Evolutionary conservation across 2,797 vertebrate species (phyloP), one percentile per base, ranked within the genome.

Genomic region (Bufotes viridis): DNA sequence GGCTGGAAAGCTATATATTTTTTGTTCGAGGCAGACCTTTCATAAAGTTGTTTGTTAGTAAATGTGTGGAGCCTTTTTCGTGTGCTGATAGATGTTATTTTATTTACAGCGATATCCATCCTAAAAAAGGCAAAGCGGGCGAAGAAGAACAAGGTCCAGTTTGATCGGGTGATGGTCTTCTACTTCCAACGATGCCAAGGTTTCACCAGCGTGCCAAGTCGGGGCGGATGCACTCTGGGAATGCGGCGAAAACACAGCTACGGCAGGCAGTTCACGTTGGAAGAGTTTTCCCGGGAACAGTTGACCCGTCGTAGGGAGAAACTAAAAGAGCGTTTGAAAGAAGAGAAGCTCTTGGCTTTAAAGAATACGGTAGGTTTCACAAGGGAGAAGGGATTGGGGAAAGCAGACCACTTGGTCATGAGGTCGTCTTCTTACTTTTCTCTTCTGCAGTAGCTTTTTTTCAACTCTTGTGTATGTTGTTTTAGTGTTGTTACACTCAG

Each of bases 151-250:
- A 97, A 94, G 0, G 97, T 99, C 74, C 95, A 96, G 85, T 99
- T 99, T 26, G 95, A 97, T 92, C 96, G 96, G 92, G 97, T 99
- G 92, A 97, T 96, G 0, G 98, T 99, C 90, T 99, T 97, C 95
- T 99, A 97, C 95, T 99, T 99, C 93, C 96, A 96, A 0, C 96
- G 97, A 90, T 99, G 98, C 94, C 98, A 99, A 93, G 98, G 98
- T 76, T 99, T 99, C 95, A 99, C 97, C 80, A 98, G 97, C 0
- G 98, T 99, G 92, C 98, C 98, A 65, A 98, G 98, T 92, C 95
- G 96, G 0, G 98, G 98, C 0, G 98, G 98, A 85, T 99, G 98
- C 85, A 98, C 97, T 18, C 93, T 99, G 87, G 98, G 98, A 29
- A 99, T 99, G 98, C 93, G 96, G 90, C 94, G 95, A 84, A 96